A percentile compares a stretch with the other conserved stretches of the same genome.
phyloP scores from a whole-genome alignment of 2,113 vertebrate genomes.

The Chloroceryle aenea region DNA sequence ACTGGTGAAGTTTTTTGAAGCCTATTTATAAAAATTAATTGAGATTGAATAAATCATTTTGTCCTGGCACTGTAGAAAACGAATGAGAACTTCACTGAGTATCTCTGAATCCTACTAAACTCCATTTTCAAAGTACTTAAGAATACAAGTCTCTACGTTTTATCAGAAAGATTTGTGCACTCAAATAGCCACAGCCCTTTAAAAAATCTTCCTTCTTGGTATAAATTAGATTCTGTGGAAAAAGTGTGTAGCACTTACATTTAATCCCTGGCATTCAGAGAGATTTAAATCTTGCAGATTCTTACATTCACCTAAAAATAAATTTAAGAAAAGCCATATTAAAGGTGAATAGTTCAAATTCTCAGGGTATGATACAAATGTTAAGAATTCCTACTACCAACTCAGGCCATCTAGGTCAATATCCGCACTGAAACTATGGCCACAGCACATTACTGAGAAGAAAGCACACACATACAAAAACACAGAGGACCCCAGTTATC shows the following conservation, averaged over 20 bases:
- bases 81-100: background rate
- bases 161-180: background rate
- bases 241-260: constrained; percentile 71
- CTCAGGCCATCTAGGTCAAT: background rate
- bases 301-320: constrained; percentile 72
- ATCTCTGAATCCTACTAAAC: background rate
- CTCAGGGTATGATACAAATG: background rate
- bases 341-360: background rate
- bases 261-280: constrained; percentile 81
- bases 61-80: background rate
- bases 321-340: background rate
- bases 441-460: background rate
- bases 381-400: background rate
- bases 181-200: background rate
- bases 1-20: background rate
- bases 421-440: background rate
- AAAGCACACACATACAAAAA: background rate
- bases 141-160: background rate
- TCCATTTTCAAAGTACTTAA: background rate
- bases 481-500: background rate
- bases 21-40: background rate
- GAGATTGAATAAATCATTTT: background rate
- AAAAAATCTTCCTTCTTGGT: background rate
- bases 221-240: background rate
- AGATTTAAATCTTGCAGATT: constrained; percentile 86